phyloP scores from a whole-genome alignment of 2,797 vertebrate species.

The Acridotheres tristis region DNA sequence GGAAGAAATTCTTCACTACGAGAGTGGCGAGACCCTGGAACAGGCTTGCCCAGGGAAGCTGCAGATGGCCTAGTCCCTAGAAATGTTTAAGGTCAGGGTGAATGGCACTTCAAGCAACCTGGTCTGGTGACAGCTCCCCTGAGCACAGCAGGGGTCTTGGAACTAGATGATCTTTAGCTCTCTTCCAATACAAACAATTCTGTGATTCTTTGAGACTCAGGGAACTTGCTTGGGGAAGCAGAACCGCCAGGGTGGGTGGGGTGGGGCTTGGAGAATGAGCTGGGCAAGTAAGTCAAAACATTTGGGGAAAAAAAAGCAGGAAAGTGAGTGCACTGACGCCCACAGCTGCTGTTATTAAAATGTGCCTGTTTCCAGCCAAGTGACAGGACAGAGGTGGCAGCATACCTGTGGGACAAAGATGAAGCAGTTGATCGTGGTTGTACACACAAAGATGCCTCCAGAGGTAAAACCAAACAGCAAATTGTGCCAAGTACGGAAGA shows the following conservation, averaged over 20 bases:
- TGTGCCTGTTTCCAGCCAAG: rapidly evolving
- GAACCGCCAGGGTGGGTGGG: background rate
- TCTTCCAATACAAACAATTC: background rate
- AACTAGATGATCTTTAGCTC: background rate
- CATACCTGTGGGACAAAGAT: constrained; percentile 94
- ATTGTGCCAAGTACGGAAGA: constrained; percentile 89
- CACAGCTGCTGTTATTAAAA: background rate
- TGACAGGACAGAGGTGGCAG: background rate
- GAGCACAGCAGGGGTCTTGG: background rate
- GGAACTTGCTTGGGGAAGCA: background rate
- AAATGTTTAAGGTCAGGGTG: background rate
- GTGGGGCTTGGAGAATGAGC: background rate
- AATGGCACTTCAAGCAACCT: background rate
- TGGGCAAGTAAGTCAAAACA: background rate
- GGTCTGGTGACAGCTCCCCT: background rate
- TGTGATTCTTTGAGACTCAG: background rate
- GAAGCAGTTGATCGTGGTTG: constrained; percentile 90
- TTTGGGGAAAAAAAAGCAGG: background rate
- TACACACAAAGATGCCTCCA: constrained; percentile 93
- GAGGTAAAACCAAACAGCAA: constrained; percentile 88
- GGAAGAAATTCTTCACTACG: background rate
- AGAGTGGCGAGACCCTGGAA: background rate
- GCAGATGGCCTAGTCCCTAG: background rate
- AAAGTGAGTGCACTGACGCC: background rate
- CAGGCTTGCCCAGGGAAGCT: background rate